Base-by-base conservation (phyloP, 2,888 invertebrate genomes). In the Leistus spinibarbis region DNA sequence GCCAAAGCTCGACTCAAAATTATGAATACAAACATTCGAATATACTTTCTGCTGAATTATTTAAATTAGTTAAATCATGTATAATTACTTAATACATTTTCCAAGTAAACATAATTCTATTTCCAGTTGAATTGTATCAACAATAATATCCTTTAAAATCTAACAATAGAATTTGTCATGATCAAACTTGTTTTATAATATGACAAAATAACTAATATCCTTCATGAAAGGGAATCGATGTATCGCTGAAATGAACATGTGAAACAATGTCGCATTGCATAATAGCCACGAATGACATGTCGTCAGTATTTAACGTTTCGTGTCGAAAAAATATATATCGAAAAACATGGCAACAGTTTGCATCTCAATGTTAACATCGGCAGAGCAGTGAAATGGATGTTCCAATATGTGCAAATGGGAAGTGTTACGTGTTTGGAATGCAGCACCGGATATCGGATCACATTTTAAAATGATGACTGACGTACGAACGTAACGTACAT, bases 371-470 rank as follows among this genome's bases (percentile, higher is more conserved):
- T 60, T 19, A 60, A 60, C 60, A 60, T 60, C 60, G 17, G n/a
- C 54, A 54, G n/a, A 60, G n/a, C 23, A 20, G 16, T 24, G 64
- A 64, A 64, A 64, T 24, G 27, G 23, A 24, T 64, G 71, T 71
- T 71, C 64, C 71, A 71, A 71, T 65, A 71, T 71, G 71, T 71
- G 71, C 24, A 71, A 65, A 71, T 71, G 71, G 65, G 56, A 13
- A 54, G 27, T 60, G 60, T 54, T 71, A 71, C 71, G 65, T 71
- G 71, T 65, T 64, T 71, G 17, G 71, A 53, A 71, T 71, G 65
- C 54, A 71, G 23, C 23, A 64, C 64, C 17, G 19, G 20, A 54
- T 40, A 22, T 40, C 68, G 68, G 16, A 5, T 54, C 70, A 71
- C 71, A 71, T 71, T 71, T 65, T 54, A 19, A 64, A 62, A 70